Percentiles rank a stretch among this genome's conserved stretches.
These are phyloP conservation scores for Craniophora ligustri DNA, from an alignment of 2,888 invertebrate species.

Conservation along the genomic window DNA sequence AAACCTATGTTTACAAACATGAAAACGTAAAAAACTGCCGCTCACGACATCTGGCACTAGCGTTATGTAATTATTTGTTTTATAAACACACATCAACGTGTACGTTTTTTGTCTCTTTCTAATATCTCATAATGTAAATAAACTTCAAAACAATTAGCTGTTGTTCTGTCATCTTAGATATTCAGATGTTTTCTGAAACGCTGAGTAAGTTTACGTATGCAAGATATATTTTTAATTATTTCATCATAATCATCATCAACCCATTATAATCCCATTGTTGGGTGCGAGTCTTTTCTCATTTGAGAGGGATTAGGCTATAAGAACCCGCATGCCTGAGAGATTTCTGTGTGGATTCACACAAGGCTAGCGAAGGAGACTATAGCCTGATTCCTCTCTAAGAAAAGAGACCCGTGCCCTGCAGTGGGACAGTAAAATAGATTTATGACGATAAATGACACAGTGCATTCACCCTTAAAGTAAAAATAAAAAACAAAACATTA, in stretches of 20 bases:
- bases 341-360: too few species aligned
- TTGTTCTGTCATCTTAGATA: neutral
- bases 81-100: constrained; percentile 59
- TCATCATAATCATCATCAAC: neutral
- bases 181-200: too few species aligned
- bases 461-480: constrained; percentile 41
- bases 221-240: too few species aligned
- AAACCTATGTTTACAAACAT: constrained; percentile 82
- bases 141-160: constrained; percentile 20
- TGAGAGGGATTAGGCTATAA: too few species aligned
- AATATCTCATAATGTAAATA: constrained; percentile 20
- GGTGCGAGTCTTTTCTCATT: too few species aligned
- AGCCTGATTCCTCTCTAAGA: too few species aligned
- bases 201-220: too few species aligned
- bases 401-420: too few species aligned
- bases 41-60: constrained; percentile 79
- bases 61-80: constrained; percentile 83
- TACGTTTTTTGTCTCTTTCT: constrained; percentile 26
- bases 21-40: constrained; percentile 75
- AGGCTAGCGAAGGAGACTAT: too few species aligned
- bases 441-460: constrained; percentile 16
- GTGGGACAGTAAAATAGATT: too few species aligned
- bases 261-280: too few species aligned
- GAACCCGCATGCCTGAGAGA: too few species aligned
- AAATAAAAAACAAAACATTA: constrained; percentile 20